These are phyloP conservation scores for Musca domestica DNA, from an alignment of 1,140 invertebrate genomes.

Conservation along the genomic window DNA sequence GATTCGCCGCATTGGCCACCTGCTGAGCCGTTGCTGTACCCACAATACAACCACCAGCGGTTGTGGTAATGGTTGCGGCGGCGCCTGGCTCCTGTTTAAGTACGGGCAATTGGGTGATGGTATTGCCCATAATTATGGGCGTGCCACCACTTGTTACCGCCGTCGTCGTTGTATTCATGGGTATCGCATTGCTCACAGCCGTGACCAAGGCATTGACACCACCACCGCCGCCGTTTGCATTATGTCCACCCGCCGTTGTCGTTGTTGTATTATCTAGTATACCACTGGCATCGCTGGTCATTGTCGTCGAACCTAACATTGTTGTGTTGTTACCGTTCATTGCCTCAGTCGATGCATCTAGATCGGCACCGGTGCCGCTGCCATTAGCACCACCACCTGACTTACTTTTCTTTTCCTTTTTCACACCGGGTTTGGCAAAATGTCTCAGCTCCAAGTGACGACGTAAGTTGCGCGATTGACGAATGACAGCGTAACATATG, in stretches of 20 bases:
- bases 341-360: not conserved
- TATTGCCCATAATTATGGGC: not conserved
- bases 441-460: slow-evolving; percentile 57
- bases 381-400: slow-evolving; percentile 45
- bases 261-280: not conserved
- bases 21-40: slow-evolving; percentile 22
- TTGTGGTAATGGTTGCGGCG: not conserved
- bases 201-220: not conserved
- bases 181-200: not conserved
- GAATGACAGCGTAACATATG: slow-evolving; percentile 60
- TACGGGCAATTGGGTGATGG: slow-evolving; percentile 21
- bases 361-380: slow-evolving; percentile 28
- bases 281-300: slow-evolving; percentile 23
- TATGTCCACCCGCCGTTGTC: not conserved
- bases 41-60: slow-evolving; percentile 12
- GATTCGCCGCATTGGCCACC: slow-evolving; percentile 28
- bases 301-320: slow-evolving; percentile 32
- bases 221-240: slow-evolving; percentile 1
- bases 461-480: slow-evolving; percentile 61
- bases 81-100: slow-evolving; percentile 23
- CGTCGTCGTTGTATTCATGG: slow-evolving; percentile 19
- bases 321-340: slow-evolving; percentile 13
- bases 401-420: slow-evolving; percentile 55
- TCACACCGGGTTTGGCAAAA: slow-evolving; percentile 53
- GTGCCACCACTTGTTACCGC: slow-evolving; percentile 28